Evolutionary conservation across 2,797 vertebrate species (phyloP).

Genomic region (Melanogrammus aeglefinus): DNA sequence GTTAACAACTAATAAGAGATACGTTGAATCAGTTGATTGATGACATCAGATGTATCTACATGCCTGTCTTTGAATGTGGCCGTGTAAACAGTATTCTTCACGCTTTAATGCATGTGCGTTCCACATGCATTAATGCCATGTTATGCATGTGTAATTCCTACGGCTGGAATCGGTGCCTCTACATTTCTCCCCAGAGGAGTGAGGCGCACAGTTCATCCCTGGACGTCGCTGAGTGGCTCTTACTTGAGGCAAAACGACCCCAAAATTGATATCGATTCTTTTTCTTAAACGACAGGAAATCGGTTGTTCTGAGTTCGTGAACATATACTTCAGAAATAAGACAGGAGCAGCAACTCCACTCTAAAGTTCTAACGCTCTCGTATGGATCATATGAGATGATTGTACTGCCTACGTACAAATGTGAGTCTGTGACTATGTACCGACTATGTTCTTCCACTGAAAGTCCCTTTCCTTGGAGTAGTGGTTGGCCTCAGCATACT

Average conservation of each 20-base stretch:
- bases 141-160: not conserved
- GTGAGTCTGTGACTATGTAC: too few relatives aligned
- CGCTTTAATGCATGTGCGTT: not conserved
- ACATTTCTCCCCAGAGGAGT: not conserved
- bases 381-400: not conserved
- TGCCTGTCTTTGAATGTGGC: not conserved
- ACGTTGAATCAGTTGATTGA: not conserved
- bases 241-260: not conserved
- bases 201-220: not conserved
- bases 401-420: not conserved
- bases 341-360: not conserved
- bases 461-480: too few relatives aligned
- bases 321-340: too few relatives aligned
- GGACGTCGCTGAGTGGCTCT: not conserved
- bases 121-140: not conserved
- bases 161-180: not conserved
- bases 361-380: not conserved
- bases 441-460: too few relatives aligned
- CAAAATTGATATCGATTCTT: not conserved
- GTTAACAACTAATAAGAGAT: not conserved
- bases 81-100: too few relatives aligned
- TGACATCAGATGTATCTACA: not conserved
- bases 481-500: too few relatives aligned
- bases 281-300: not conserved
- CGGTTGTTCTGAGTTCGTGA: not conserved